Conservation (phyloP, 2,888 invertebrate species). For the Epirrhoe tristata region DNA sequence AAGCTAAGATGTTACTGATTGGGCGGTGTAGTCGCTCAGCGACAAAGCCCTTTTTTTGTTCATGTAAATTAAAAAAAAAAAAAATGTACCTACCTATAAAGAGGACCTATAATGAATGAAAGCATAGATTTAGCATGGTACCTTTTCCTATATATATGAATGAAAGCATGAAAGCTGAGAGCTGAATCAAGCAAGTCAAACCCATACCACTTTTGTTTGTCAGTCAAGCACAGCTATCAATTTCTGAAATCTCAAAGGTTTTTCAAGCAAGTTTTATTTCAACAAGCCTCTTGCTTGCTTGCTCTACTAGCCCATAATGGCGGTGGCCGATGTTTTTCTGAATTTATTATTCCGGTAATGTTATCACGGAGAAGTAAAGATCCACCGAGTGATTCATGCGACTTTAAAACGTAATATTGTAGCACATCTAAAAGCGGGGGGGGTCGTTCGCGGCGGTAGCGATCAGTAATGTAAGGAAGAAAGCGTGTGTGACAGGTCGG, state of each 20-base stretch:
- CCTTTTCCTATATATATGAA: no score
- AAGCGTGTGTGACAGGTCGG: conserved; percentile 11
- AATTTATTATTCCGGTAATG: conserved; percentile 11
- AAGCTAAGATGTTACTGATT: no score
- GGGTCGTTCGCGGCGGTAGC: conserved; percentile 6
- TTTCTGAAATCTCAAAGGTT: not conserved
- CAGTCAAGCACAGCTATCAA: not conserved
- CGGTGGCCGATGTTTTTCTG: conserved; percentile 16
- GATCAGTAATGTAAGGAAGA: conserved; percentile 18
- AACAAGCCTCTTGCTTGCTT: not conserved
- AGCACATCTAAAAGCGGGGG: not conserved
- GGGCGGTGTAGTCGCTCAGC: no score
- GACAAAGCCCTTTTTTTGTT: no score
- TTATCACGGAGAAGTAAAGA: not conserved
- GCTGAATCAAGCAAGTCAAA: not conserved
- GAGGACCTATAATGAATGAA: no score
- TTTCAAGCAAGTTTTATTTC: not conserved
- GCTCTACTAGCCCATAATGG: conserved; percentile 15
- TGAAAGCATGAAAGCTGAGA: no score
- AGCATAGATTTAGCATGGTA: no score
- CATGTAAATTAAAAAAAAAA: no score
- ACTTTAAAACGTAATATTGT: not conserved
- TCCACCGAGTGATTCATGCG: conserved; percentile 14
- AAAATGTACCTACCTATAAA: no score
- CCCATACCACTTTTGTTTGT: no score